Evolutionary conservation across 2,797 vertebrate genomes (phyloP), one percentile per base, ranked within the genome.

Genomic region (Periparus ater): DNA sequence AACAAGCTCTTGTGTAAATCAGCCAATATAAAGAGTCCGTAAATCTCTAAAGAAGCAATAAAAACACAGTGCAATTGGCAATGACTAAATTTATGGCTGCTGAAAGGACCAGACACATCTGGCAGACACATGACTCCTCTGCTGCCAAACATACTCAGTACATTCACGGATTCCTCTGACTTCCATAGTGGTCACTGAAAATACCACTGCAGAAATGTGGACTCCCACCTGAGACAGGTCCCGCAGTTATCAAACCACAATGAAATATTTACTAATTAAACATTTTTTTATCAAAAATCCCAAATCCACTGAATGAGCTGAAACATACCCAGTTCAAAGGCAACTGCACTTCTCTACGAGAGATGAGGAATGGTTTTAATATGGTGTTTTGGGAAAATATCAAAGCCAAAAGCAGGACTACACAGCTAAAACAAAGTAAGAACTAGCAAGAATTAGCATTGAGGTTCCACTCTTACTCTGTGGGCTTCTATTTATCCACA

Each of bases 1-100:
- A 94, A 91, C 76, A 88, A 91, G 70, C 55, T 84, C 83, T 96
- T 11, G 2, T 88, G 85, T 94, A 76, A 90, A 93, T 93, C 82
- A 94, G 94, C 95, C 95, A 95, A 95, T 90, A 95, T 90, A 93
- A 96, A 95, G 87, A 94, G 91, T 95, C 78, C 8, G 3, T 89
- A 97, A 96, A 96, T 96, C 92, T 96, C 92, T 73, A 66, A 32
- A 95, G 87, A 92, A 94, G 91, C 66, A 95, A 96, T 93, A 97
- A 96, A 97, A 96, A 88, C 73, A 94, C 30, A 54, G 73, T 16
- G 79, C 89, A 94, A 92, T 61, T 96, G 96, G 92, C 87, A 96
- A 93, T 9, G 42, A 72, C 75, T 88, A 50, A 48, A 96, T 94
- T 95, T 96, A 95, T 67, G 47, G 73, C 78, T 84, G 83, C 65